Conservation (phyloP, 2,888 invertebrate genomes). For the Lasioglossum figueresi region DNA sequence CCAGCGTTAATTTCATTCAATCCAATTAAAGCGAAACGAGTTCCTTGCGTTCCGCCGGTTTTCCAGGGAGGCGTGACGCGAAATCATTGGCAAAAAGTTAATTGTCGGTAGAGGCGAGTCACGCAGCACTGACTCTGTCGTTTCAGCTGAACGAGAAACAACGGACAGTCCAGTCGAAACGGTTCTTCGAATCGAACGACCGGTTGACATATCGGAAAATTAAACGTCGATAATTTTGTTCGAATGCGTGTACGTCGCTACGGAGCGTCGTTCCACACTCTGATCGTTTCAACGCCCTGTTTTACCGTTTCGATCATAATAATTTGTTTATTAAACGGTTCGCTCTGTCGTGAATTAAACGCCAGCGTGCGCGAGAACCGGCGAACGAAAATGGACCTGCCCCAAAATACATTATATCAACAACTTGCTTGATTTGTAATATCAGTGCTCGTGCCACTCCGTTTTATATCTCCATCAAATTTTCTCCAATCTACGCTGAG, state of each 20-base stretch:
- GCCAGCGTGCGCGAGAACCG: background rate
- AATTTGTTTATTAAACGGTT: background rate
- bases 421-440: background rate
- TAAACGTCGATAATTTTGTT: background rate
- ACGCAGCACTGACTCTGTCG: background rate
- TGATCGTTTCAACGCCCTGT: background rate
- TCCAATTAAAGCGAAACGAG: conserved; percentile 19
- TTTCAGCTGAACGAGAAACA: background rate
- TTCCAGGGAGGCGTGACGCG: background rate
- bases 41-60: background rate
- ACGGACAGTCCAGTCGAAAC: background rate
- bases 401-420: background rate
- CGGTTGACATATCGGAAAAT: background rate
- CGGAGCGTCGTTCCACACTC: background rate
- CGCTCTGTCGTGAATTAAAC: background rate
- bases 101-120: background rate
- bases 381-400: background rate
- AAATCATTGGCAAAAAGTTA: conserved; percentile 22
- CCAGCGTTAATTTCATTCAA: conserved; percentile 34
- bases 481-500: background rate
- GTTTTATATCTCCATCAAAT: background rate
- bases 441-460: background rate
- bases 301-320: background rate
- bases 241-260: background rate
- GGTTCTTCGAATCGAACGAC: background rate